These are phyloP conservation scores for Berghia stephanieae DNA, from an alignment of 1,140 invertebrate species.

Conservation along the genomic window DNA sequence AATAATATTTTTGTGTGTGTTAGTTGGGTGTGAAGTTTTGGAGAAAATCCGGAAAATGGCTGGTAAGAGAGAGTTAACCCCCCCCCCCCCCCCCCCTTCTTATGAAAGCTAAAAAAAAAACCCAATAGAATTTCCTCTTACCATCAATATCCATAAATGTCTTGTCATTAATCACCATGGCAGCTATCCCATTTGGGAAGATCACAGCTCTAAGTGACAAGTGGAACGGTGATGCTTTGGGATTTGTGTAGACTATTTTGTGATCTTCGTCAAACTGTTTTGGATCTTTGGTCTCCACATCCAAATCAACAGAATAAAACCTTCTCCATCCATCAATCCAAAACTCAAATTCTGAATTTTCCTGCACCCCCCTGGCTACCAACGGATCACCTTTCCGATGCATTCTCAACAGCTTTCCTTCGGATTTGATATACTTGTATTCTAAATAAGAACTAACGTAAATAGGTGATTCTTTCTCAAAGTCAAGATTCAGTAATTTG, in stretches of 20 bases:
- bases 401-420: constrained; percentile 39
- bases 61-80: neutral
- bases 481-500: constrained; percentile 32
- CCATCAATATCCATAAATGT: constrained; percentile 34
- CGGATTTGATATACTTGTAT: constrained; percentile 40
- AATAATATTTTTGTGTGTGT: no score
- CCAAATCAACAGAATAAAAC: constrained; percentile 30
- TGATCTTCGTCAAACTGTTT: constrained; percentile 34
- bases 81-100: neutral
- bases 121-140: no score
- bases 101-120: no score
- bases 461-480: constrained; percentile 36
- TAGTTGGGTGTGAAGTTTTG: neutral
- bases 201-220: constrained; percentile 21
- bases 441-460: constrained; percentile 37
- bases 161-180: constrained; percentile 34
- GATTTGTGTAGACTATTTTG: constrained; percentile 28
- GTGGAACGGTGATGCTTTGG: constrained; percentile 34
- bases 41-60: neutral
- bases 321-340: constrained; percentile 34
- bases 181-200: constrained; percentile 31
- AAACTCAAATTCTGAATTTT: constrained; percentile 27
- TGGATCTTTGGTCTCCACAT: constrained; percentile 6
- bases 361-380: neutral
- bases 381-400: constrained; percentile 30